Evolutionary conservation across 2,797 vertebrate genomes (phyloP), one percentile per base, ranked within the genome.

Genomic region (Gadopsis bispinosus): DNA sequence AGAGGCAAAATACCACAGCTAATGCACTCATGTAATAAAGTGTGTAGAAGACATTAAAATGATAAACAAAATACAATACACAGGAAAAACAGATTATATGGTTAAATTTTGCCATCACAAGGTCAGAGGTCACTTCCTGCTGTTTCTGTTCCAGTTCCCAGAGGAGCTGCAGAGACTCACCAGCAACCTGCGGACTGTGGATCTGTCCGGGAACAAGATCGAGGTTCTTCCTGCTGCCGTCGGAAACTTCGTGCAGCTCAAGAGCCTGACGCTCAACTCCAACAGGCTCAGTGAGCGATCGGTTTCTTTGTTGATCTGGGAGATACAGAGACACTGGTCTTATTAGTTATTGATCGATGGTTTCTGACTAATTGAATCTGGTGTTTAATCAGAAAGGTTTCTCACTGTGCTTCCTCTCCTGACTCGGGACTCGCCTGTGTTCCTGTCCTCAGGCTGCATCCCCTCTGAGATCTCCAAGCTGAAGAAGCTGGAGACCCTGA

Each of bases 131-230:
- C 43, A 47, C 10, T 20, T 71, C 11, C 45, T 48, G 17, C 48
- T n/a, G 37, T 9, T 45, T 14, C 62, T 78, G 12, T 31, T 72
- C 26, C 83, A 99, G 98, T 98, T 99, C 89, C 98, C 98, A 3
- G 96, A 97, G 92, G 98, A 99, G 80, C 96, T 99, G 69, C 97
- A 98, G 93, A 96, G 95, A 81, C 93, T 99, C 68, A 93, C 95
- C 1, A 90, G 89, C 43, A 99, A 97, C 90, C 95, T 99, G 61
- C 95, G 98, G 81, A 99, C 97, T 0, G 96, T 98, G 59, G 96
- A 99, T 71, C 94, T 99, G 87, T 99, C 98, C 0, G 95, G 90
- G 79, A 99, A 99, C 92, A 98, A 97, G 94, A 97, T 99, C 31
- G 97, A 98, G 76, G 81, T 89, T n/a, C 94, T 99, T 55, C 96